Evolutionary conservation across 1,140 invertebrate species (phyloP).

Genomic region (Pogonomyrmex californicus): DNA sequence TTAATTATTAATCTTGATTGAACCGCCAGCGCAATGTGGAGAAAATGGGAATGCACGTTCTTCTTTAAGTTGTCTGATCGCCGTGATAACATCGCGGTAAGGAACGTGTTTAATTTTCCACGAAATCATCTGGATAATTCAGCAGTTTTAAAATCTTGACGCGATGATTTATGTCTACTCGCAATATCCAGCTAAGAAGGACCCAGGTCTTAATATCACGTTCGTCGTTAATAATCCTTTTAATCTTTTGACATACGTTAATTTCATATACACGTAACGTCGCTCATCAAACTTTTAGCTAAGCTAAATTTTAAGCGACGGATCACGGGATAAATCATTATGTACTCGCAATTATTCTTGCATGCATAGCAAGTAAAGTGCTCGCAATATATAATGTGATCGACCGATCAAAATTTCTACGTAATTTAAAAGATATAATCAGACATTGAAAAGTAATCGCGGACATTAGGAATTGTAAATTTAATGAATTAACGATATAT

Average conservation of each 20-base stretch:
- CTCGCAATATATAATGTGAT: not conserved
- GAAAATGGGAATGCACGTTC: not conserved
- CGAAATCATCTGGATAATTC: slow-evolving; percentile 43
- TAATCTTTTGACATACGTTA: slow-evolving; percentile 15
- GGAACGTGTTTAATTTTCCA: slow-evolving; percentile 44
- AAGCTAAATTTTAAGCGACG: not conserved
- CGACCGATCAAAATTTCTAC: not conserved
- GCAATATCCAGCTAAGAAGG: not conserved
- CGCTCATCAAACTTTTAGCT: slow-evolving; percentile 2
- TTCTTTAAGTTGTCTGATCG: slow-evolving; percentile 32
- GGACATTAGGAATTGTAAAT: not conserved
- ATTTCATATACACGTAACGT: not conserved
- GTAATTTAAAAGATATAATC: not conserved
- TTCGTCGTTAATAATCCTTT: slow-evolving; percentile 2
- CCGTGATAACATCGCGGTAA: slow-evolving; percentile 12
- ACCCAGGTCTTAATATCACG: not conserved
- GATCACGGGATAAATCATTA: not conserved
- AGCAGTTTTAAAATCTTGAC: slow-evolving; percentile 46
- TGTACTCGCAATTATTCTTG: not conserved
- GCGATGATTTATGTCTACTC: slow-evolving; percentile 14
- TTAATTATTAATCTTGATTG: slow-evolving; percentile 16
- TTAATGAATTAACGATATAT: slow-evolving; percentile 6
- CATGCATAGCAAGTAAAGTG: not conserved
- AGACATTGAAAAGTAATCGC: too few relatives aligned
- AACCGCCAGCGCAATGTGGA: not conserved